Evolutionary conservation across 2,797 vertebrate species (phyloP), one percentile per base, ranked within the genome.

Genomic region (Pseudochromis fuscus): DNA sequence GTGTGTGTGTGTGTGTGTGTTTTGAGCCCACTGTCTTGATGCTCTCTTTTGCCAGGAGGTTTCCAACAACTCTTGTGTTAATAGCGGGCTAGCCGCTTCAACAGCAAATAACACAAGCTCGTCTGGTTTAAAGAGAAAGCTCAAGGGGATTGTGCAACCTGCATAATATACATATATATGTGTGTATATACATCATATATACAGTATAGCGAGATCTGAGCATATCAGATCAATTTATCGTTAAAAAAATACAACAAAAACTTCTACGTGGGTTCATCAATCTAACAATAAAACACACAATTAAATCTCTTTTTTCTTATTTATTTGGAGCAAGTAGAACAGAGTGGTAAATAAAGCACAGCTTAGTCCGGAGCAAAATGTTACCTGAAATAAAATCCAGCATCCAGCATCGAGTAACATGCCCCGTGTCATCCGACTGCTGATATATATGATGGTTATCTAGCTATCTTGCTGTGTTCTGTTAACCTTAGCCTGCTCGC

Each of bases 371-470:
- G 38, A 50, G 59, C 24, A 45, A 76, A 84, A 74, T 65, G 70
- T 77, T 70, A 38, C 21, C 38, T 83, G 83, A 90, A 91, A 91
- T 82, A 63, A 87, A 90, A 90, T 69, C 83, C 82, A 77, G 45
- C 63, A 37, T 72, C 23, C 64, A 82, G 90, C 84, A 82, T 88
- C 44, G 21, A 83, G 85, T 83, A 87, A 84, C 80, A 74, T 79
- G 75, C 73, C 73, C 84, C 4, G 66, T 87, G 83, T 88, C 83
- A 79, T 85, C 75, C 56, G 75, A 80, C 82, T 73, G 79, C 82
- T 81, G 86, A 74, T 87, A 64, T 74, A 56, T 75, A 64, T 74
- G 87, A 90, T 84, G 88, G 85, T 84, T 90, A 91, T 92, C 91
- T 77, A 5, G 81, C 82, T 76, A 85, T 85, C 84, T 83, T 5